Evolutionary conservation across 2,113 vertebrate species (phyloP).

Genomic region (Spermophilus dauricus): DNA sequence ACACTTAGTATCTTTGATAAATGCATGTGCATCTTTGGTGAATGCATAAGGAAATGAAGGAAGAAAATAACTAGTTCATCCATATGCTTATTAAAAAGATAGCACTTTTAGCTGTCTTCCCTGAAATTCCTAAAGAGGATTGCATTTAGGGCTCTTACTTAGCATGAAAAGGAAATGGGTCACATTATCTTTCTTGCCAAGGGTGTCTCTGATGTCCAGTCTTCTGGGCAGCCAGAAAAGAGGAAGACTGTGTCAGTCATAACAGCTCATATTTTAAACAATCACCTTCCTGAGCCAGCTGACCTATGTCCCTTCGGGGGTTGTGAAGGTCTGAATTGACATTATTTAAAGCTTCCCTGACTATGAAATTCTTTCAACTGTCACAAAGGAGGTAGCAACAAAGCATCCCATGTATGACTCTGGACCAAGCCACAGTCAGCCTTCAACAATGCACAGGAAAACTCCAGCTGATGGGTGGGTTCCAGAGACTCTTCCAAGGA

Average conservation of each 20-base stretch:
- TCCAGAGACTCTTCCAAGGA: background rate
- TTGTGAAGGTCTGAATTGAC: background rate
- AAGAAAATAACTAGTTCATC: background rate
- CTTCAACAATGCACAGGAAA: background rate
- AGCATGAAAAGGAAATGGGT: background rate
- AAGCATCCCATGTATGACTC: background rate
- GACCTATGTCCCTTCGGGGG: background rate
- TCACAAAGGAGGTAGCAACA: background rate
- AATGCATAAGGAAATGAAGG: background rate
- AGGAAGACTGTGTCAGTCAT: background rate
- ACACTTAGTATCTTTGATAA: background rate
- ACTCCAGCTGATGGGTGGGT: background rate
- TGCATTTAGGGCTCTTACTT: background rate
- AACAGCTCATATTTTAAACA: background rate
- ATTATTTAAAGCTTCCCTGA: slow-evolving; percentile 1
- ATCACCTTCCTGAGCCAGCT: background rate
- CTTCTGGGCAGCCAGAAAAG: background rate
- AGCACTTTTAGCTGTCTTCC: background rate
- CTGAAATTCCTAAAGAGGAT: background rate
- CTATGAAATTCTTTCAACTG: background rate
- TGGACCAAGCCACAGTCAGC: background rate
- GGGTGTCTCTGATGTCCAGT: background rate
- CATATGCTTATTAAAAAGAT: background rate
- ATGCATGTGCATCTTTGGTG: background rate
- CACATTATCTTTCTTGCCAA: background rate